phyloP scores from a whole-genome alignment of 2,888 invertebrate species.

The Philonicus albiceps region DNA sequence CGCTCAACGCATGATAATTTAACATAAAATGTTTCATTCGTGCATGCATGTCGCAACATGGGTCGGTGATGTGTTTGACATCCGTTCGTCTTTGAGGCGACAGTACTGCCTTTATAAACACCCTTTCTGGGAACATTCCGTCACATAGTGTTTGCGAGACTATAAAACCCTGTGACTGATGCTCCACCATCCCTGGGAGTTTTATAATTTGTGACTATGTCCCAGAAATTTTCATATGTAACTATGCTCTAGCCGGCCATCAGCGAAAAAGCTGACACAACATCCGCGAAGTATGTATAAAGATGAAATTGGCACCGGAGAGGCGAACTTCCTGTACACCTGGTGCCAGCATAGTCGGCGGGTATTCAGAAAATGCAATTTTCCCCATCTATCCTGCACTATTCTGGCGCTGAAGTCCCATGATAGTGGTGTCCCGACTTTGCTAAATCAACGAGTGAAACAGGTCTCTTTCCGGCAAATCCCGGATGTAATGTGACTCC shows the following conservation, averaged over 20 bases:
- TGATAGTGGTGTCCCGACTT: background rate
- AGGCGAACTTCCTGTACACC: background rate
- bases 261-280: background rate
- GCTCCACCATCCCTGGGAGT: background rate
- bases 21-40: constrained; percentile 14
- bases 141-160: background rate
- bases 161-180: background rate
- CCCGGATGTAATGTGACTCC: background rate
- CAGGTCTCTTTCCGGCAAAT: background rate
- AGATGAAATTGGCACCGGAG: background rate
- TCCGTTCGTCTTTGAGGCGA: background rate
- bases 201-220: background rate
- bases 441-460: background rate
- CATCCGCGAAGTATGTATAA: background rate
- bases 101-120: background rate
- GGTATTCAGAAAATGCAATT: background rate
- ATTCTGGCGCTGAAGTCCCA: background rate
- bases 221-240: background rate
- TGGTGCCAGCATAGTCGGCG: background rate
- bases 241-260: background rate
- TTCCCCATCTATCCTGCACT: background rate
- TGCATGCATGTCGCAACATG: background rate
- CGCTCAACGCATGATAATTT: background rate
- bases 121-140: background rate
- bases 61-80: background rate